Evolutionary conservation across 2,888 invertebrate species (phyloP).

Genomic region (Ptilodon capucinus): DNA sequence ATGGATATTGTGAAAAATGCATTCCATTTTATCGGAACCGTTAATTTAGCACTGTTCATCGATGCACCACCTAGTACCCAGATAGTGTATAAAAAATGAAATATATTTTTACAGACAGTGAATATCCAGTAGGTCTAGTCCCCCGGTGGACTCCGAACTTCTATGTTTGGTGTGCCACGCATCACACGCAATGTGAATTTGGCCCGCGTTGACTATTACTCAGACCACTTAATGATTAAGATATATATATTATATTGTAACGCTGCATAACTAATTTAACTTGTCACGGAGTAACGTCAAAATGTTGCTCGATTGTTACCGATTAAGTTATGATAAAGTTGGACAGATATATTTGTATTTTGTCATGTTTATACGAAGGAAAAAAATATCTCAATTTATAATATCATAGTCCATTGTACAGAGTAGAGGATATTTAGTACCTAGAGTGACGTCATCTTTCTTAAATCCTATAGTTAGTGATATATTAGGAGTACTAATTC

Average conservation of each 20-base stretch:
- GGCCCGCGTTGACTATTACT: slow-evolving; percentile 53
- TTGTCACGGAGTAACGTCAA: slow-evolving; percentile 74
- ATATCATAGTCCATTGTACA: slow-evolving; percentile 81
- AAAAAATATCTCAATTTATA: slow-evolving; percentile 75
- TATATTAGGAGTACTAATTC: slow-evolving; percentile 73
- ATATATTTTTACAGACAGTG: slow-evolving; percentile 68
- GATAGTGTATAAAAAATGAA: slow-evolving; percentile 55
- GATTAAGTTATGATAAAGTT: slow-evolving; percentile 72
- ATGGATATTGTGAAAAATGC: slow-evolving; percentile 74
- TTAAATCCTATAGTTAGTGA: slow-evolving; percentile 75
- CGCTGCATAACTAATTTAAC: slow-evolving; percentile 52
- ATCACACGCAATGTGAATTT: slow-evolving; percentile 35
- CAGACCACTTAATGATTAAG: slow-evolving; percentile 60
- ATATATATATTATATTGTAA: slow-evolving; percentile 54
- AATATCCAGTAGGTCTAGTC: slow-evolving; percentile 50
- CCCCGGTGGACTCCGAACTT: slow-evolving; percentile 35
- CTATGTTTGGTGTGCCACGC: slow-evolving; percentile 17
- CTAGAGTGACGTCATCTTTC: slow-evolving; percentile 63
- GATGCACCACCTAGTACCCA: slow-evolving; percentile 70
- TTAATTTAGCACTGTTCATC: slow-evolving; percentile 73
- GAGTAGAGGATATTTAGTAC: slow-evolving; percentile 73
- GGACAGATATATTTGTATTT: slow-evolving; percentile 78
- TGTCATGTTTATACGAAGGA: slow-evolving; percentile 80
- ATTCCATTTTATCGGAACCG: slow-evolving; percentile 73
- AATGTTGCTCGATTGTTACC: slow-evolving; percentile 78